Evolutionary conservation across 2,113 vertebrate species (phyloP), one percentile per base, ranked within the genome.

Genomic region (Hypanus sabinus): DNA sequence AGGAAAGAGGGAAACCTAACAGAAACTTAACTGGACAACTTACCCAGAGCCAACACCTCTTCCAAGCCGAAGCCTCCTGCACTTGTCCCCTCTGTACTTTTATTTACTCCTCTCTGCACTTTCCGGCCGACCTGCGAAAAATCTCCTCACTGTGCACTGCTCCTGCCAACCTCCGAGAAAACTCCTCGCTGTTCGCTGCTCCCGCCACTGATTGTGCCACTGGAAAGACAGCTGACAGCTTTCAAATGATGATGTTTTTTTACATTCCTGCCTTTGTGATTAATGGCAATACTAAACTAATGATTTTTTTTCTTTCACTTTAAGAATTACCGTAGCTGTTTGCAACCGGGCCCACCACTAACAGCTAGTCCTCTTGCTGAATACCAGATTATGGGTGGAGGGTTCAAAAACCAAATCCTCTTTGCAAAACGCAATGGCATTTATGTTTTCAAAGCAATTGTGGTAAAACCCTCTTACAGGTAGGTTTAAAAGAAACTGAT

Each of bases 251-350:
- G 46, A 46, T 46, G 46, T 46, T 46, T 46, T 46, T 46, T 3
- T 18, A 68, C 20, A 18, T 18, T 73, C 18, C 6, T 46, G 24
- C 80, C 55, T 9, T 87, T 30, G 81, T 0, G 0, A 87, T 55
- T 46, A 60, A 87, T 14, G 2, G 0, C 24, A 24, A 27, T 57
- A 30, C 11, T 83, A 30, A 57, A 60, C 27, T 87, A 60, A 27
- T 60, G 7, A 8, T 73, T 93, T 46, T 55, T 60, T 77, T 81
- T 1, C 38, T 62, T 81, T 94, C 62, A 81, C 22, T 94, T 77
- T 27, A 80, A 95, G 95, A 95, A 95, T 76, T 95, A 93, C 92
- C 76, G 11, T 46, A 94, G 88, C 65, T 95, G 95, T 85, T 62
- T 65, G 3, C 81, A 94, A 55, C 12, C 87, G 57, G 22, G 81